Percentiles rank a stretch among this genome's conserved stretches.
Evolutionary conservation across 2,113 vertebrate genomes (phyloP).

Genomic region (Xiphophorus hellerii): DNA sequence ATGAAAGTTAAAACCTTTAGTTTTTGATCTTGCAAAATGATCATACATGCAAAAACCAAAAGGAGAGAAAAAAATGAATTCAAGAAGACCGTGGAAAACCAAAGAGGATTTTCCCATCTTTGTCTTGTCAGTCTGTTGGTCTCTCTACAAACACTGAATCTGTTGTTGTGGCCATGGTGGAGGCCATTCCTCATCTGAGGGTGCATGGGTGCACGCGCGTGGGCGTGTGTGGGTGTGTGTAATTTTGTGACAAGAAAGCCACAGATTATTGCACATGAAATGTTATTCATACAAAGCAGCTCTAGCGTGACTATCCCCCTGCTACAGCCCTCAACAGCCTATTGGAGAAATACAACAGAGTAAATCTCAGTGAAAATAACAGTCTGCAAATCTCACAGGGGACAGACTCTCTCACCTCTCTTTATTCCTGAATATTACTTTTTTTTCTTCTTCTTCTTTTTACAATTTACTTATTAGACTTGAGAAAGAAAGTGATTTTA

Average conservation of each 20-base stretch:
- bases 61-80: not conserved
- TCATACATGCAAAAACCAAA: not conserved
- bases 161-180: constrained; percentile 48
- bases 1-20: too few relatives aligned
- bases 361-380: constrained; percentile 72
- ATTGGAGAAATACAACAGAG: constrained; percentile 75
- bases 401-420: constrained; percentile 54
- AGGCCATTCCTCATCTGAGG: constrained; percentile 27
- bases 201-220: not conserved
- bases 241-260: constrained; percentile 72
- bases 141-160: constrained; percentile 33
- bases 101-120: constrained; percentile 7
- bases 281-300: constrained; percentile 78
- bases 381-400: constrained; percentile 59
- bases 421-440: constrained; percentile 38
- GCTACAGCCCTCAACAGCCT: constrained; percentile 72
- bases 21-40: too few relatives aligned
- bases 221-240: constrained; percentile 32
- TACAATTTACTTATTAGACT: not conserved
- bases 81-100: constrained; percentile 2
- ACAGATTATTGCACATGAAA: constrained; percentile 81
- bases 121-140: constrained; percentile 23
- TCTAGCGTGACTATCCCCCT: constrained; percentile 76
- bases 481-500: constrained; percentile 19
- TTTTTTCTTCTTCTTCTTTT: not conserved